A percentile compares a stretch with the other conserved stretches of the same genome.
Conservation (phyloP, 2,888 invertebrate genomes). For the Phymatocera aterrima region DNA sequence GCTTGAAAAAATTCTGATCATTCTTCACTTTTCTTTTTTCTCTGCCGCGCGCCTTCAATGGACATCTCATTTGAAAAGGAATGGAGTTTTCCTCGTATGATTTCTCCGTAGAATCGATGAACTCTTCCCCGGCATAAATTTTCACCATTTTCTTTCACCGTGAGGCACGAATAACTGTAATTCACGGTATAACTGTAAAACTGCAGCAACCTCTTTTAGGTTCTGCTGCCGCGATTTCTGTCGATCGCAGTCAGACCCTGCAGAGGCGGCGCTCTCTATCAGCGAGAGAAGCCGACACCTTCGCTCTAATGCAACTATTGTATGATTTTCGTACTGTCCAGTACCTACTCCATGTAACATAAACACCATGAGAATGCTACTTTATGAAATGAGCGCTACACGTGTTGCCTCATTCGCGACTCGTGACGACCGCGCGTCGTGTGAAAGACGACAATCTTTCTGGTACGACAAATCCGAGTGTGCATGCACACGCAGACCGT, state of each 20-base stretch:
- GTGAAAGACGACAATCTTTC: background rate
- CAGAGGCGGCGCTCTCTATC: slow-evolving; percentile 27
- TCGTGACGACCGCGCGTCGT: background rate
- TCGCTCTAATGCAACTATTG: slow-evolving; percentile 21
- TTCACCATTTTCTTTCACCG: too few species aligned
- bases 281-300: slow-evolving; percentile 4
- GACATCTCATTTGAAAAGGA: too few species aligned
- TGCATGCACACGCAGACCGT: background rate
- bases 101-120: too few species aligned
- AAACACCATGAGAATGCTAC: background rate
- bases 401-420: slow-evolving; percentile 28
- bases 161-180: too few species aligned
- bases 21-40: too few species aligned
- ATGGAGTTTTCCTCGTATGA: too few species aligned
- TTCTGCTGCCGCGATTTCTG: background rate
- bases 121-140: too few species aligned
- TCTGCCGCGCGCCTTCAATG: too few species aligned
- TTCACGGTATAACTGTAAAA: too few species aligned
- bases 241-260: background rate
- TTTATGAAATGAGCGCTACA: slow-evolving; percentile 30
- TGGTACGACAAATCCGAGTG: background rate
- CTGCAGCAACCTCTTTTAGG: too few species aligned
- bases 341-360: too few species aligned
- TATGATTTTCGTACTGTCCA: slow-evolving; percentile 28
- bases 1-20: too few species aligned